A percentile compares a stretch with the other conserved stretches of the same genome.
Evolutionary conservation across 2,113 vertebrate species (phyloP).

Genomic region (Bos indicus): DNA sequence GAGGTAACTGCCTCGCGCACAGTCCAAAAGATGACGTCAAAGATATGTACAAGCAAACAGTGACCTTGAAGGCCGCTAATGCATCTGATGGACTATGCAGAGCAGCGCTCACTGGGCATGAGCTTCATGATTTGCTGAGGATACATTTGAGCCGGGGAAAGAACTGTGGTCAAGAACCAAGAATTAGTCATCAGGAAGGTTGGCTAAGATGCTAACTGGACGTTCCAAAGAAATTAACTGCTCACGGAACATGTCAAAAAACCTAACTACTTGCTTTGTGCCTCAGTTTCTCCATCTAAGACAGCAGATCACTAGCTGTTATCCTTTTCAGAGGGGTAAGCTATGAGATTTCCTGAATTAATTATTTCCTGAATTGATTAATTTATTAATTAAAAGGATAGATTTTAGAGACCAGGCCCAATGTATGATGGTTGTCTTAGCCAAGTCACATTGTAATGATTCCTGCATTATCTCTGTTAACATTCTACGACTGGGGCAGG

Average conservation of each 20-base stretch:
- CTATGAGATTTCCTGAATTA: not conserved
- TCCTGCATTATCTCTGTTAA: not conserved
- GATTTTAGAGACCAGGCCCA: not conserved
- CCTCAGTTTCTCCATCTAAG: constrained; percentile 2
- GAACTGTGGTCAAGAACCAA: constrained; percentile 26
- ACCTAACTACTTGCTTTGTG: not conserved
- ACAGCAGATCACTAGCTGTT: not conserved
- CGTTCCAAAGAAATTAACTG: constrained; percentile 36
- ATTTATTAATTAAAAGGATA: not conserved
- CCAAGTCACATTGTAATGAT: not conserved
- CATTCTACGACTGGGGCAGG: not conserved
- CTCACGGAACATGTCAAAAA: constrained; percentile 12
- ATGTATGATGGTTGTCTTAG: not conserved
- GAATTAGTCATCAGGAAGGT: constrained; percentile 28
- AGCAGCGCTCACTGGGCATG: not conserved
- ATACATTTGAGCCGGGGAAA: not conserved
- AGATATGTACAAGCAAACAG: constrained; percentile 23
- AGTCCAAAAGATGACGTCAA: constrained; percentile 62
- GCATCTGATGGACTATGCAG: not conserved
- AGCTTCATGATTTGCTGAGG: not conserved
- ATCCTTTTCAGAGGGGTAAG: not conserved
- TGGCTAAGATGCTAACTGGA: not conserved
- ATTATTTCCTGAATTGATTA: not conserved
- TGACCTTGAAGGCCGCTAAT: constrained; percentile 23
- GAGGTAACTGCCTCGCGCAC: constrained; percentile 24